Evolutionary conservation across 2,797 vertebrate genomes (phyloP).

Genomic region (Alcedo atthis): DNA sequence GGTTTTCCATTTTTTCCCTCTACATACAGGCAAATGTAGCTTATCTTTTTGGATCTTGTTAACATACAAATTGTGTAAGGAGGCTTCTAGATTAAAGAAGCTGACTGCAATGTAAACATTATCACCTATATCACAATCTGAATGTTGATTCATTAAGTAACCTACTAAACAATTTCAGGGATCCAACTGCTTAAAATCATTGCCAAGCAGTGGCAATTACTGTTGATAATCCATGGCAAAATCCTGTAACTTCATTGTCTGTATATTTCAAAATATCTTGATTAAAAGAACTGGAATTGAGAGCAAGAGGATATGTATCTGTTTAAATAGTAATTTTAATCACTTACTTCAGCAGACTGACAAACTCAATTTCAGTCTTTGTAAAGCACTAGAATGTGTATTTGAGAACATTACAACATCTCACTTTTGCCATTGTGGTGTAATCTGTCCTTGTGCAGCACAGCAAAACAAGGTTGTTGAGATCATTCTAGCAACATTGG

Average conservation of each 20-base stretch:
- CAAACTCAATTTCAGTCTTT: neutral
- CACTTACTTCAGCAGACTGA: neutral
- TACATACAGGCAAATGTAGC: neutral
- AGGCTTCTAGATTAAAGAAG: neutral
- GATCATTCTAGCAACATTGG: neutral
- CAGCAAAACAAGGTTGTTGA: neutral
- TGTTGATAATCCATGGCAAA: neutral
- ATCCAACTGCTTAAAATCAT: neutral
- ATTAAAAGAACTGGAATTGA: neutral
- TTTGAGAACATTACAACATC: neutral
- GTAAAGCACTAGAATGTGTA: neutral
- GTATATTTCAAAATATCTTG: neutral
- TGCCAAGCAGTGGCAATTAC: neutral
- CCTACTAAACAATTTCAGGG: neutral
- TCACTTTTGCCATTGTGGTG: accelerated
- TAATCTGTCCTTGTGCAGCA: neutral
- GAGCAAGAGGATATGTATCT: neutral
- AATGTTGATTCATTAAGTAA: neutral
- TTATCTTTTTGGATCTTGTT: neutral
- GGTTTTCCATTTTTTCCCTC: neutral
- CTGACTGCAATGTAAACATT: neutral
- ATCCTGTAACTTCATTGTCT: neutral
- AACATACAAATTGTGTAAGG: neutral
- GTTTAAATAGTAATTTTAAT: neutral
- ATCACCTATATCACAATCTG: neutral